phyloP scores from a whole-genome alignment of 2,888 invertebrate genomes.

The Amaurobius ferox region DNA sequence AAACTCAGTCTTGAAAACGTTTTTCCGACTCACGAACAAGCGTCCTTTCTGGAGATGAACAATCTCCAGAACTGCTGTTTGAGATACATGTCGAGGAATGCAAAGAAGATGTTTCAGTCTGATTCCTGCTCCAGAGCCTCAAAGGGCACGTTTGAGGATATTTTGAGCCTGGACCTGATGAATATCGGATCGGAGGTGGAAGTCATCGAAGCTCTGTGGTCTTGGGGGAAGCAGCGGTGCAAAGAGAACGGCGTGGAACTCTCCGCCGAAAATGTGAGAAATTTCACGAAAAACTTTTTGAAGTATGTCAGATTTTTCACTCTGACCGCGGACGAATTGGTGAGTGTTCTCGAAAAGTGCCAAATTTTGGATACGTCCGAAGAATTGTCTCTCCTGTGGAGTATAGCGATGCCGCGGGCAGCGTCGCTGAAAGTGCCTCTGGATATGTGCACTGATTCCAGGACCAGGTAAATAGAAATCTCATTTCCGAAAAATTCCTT shows the following conservation, averaged over 20 bases:
- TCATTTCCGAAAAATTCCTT: too few species aligned
- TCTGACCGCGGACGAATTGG: conserved; percentile 17
- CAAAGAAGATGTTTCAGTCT: conserved; percentile 27
- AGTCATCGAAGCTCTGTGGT: conserved; percentile 40
- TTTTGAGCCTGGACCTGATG: conserved; percentile 49
- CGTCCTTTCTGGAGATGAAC: conserved; percentile 52
- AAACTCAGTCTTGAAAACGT: conserved; percentile 23
- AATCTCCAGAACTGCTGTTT: conserved; percentile 27
- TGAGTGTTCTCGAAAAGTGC: conserved; percentile 17
- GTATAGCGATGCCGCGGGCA: conserved; percentile 29
- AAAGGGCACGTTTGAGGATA: conserved; percentile 7
- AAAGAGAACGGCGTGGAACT: conserved; percentile 2
- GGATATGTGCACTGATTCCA: conserved; percentile 16
- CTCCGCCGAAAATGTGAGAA: conserved; percentile 22
- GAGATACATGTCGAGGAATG: conserved; percentile 40
- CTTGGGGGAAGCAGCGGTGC: conserved; percentile 45
- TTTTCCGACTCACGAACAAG: conserved; percentile 37
- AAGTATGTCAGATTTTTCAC: conserved; percentile 50
- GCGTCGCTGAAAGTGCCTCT: not conserved
- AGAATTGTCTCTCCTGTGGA: conserved; percentile 32
- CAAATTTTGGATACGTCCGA: conserved; percentile 37
- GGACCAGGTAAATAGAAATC: conserved; percentile 30
- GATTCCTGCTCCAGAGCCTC: conserved; percentile 13
- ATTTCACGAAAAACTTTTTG: conserved; percentile 14
- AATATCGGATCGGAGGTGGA: conserved; percentile 44